Evolutionary conservation across 2,113 vertebrate species (phyloP).

Genomic region (Dicrurus megarhynchus): DNA sequence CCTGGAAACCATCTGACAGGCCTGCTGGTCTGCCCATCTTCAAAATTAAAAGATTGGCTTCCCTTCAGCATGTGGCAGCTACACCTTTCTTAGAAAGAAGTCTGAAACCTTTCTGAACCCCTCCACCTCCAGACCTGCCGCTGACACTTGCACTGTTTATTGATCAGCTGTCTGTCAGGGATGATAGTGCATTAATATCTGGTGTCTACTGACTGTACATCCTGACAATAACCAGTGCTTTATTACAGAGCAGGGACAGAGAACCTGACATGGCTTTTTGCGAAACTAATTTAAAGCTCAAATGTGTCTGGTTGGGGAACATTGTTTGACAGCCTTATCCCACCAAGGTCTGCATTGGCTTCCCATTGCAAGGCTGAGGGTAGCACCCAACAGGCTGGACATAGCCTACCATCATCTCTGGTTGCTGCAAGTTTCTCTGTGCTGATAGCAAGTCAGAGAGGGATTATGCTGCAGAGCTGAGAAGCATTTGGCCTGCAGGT

Average conservation of each 20-base stretch:
- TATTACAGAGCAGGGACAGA: not conserved
- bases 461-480: not conserved
- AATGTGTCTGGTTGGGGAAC: not conserved
- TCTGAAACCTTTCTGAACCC: not conserved
- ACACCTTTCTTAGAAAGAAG: not conserved
- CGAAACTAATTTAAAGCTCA: not conserved
- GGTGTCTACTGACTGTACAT: not conserved
- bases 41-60: not conserved
- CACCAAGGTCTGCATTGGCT: accelerated
- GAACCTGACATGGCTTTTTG: not conserved
- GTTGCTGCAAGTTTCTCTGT: not conserved
- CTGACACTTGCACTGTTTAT: not conserved
- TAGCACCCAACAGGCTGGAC: not conserved
- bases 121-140: not conserved
- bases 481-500: not conserved
- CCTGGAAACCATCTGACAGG: not conserved
- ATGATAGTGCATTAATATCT: not conserved
- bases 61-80: not conserved
- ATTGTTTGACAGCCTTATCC: not conserved
- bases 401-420: not conserved
- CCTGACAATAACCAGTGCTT: not conserved
- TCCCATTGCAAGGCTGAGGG: not conserved
- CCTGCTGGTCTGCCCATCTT: not conserved
- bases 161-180: not conserved
- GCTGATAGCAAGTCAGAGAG: not conserved